phyloP scores from a whole-genome alignment of 2,888 invertebrate genomes.

The Agonopterix arenella region DNA sequence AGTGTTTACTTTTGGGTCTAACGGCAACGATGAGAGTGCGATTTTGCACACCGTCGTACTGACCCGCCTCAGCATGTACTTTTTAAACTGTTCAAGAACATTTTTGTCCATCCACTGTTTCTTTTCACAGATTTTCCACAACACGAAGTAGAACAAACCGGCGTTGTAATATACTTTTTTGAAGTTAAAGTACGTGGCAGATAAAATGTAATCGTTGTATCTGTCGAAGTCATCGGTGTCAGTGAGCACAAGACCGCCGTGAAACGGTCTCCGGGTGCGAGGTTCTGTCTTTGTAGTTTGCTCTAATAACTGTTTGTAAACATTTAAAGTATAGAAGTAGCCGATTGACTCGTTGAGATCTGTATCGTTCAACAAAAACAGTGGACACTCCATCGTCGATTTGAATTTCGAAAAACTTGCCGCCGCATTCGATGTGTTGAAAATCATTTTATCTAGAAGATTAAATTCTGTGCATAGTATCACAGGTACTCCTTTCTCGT shows the following conservation, averaged over 20 bases:
- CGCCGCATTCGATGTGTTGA: constrained; percentile 16
- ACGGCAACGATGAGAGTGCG: constrained; percentile 31
- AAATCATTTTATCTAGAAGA: constrained; percentile 32
- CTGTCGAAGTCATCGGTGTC: constrained; percentile 31
- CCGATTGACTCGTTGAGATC: constrained; percentile 34
- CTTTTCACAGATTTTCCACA: constrained; percentile 38
- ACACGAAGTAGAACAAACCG: constrained; percentile 33
- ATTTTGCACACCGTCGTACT: constrained; percentile 27
- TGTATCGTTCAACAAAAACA: constrained; percentile 29
- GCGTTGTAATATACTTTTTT: constrained; percentile 34
- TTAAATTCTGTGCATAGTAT: constrained; percentile 25
- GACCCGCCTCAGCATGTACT: constrained; percentile 31
- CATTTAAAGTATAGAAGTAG: constrained; percentile 37
- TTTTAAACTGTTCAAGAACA: constrained; percentile 31
- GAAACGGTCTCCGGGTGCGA: constrained; percentile 29
- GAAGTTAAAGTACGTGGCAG: constrained; percentile 35
- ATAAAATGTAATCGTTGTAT: constrained; percentile 40
- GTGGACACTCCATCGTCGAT: constrained; percentile 30
- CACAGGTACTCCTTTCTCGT: constrained; percentile 39
- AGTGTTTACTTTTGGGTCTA: constrained; percentile 27
- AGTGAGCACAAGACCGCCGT: constrained; percentile 34
- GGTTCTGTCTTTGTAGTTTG: constrained; percentile 27
- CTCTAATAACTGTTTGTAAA: constrained; percentile 30
- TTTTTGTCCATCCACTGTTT: constrained; percentile 43
- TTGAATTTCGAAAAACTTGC: constrained; percentile 34